These are phyloP conservation scores for Odontothrips loti DNA, from an alignment of 2,888 invertebrate genomes.

Conservation along the genomic window DNA sequence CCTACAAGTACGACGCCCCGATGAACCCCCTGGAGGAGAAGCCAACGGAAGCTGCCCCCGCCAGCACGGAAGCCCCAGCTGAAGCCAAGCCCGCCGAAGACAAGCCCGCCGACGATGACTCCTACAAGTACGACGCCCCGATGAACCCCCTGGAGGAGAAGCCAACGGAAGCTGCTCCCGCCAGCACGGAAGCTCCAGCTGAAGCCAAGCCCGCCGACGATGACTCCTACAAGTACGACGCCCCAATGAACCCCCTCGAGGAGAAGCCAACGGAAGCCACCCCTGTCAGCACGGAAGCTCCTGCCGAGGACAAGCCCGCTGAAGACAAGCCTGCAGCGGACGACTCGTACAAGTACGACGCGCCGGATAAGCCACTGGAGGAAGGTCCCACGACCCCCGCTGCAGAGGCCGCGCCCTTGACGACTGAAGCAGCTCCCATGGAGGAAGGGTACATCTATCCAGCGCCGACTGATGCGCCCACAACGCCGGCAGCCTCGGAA, in stretches of 20 bases:
- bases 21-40: not conserved
- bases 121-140: slow-evolving; percentile 14
- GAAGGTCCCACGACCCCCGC: not conserved
- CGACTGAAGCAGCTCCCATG: not conserved
- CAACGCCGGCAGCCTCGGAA: not conserved
- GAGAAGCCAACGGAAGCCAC: not conserved
- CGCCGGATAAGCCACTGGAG: not conserved
- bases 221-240: slow-evolving; percentile 12
- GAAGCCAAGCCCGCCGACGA: not conserved
- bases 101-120: not conserved
- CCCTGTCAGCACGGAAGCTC: not conserved
- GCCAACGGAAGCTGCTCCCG: not conserved
- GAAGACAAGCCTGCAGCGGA: not conserved
- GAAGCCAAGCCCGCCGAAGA: not conserved
- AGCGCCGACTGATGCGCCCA: not conserved
- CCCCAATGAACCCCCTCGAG: not conserved
- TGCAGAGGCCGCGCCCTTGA: not conserved
- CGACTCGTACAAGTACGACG: not conserved
- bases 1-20: slow-evolving; percentile 7
- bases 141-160: slow-evolving; percentile 10
- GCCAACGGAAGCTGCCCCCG: not conserved
- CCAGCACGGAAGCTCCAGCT: not conserved
- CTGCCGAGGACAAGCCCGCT: not conserved
- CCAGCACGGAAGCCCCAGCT: not conserved
- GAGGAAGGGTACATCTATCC: slow-evolving; percentile 15